Evolutionary conservation across 2,113 vertebrate genomes (phyloP).

Genomic region (Gasterosteus nipponicus): DNA sequence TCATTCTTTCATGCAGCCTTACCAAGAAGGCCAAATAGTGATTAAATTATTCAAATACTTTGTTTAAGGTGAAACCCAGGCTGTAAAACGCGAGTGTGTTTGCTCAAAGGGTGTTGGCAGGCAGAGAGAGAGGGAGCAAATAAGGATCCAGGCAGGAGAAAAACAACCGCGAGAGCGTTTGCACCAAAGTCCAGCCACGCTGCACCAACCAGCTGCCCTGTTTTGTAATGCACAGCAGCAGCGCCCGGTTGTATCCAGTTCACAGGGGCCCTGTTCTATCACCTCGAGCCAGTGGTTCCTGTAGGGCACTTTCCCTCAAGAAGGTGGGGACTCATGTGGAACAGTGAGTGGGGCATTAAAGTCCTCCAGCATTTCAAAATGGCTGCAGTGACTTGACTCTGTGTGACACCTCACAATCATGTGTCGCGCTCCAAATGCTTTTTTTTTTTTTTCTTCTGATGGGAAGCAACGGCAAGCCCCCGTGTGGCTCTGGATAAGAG

Average conservation of each 20-base stretch:
- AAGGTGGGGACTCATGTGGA: not conserved
- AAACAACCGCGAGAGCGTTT: conserved; percentile 33
- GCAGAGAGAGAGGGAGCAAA: conserved; percentile 36
- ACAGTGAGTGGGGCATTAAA: not conserved
- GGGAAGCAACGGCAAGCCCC: conserved; percentile 26
- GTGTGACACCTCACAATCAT: conserved; percentile 31
- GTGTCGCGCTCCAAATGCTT: conserved; percentile 6
- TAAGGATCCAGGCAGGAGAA: conserved; percentile 29
- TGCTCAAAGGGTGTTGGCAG: conserved; percentile 64
- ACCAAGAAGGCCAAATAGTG: conserved; percentile 5
- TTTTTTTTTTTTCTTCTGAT: conserved; percentile 1
- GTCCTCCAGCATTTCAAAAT: conserved; percentile 45
- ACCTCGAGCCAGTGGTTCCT: conserved; percentile 44
- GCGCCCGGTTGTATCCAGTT: conserved; percentile 35
- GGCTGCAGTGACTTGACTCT: conserved; percentile 18
- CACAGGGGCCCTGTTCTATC: conserved; percentile 23
- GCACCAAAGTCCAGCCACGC: conserved; percentile 36
- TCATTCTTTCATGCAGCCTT: conserved; percentile 14
- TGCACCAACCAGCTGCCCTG: conserved; percentile 33
- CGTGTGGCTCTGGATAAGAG: conserved; percentile 5
- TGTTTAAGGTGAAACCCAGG: conserved; percentile 23
- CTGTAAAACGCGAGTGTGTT: conserved; percentile 40
- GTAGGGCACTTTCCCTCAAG: not conserved
- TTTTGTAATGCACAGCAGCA: conserved; percentile 35
- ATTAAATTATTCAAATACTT: not conserved